Conservation (phyloP, 1,140 invertebrate species). For the Cephus cinctus region DNA sequence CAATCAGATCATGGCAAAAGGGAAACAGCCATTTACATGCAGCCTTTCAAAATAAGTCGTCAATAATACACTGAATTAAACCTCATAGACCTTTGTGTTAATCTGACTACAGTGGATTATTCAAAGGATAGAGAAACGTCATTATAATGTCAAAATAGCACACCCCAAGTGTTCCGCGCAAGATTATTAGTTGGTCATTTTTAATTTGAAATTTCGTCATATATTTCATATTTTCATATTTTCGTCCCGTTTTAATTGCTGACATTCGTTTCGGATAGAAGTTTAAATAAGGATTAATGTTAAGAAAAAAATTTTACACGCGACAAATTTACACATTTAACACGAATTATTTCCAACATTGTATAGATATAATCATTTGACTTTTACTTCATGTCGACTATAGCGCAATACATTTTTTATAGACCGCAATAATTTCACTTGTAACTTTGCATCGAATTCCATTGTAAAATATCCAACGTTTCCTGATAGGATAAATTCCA, state of each 20-base stretch:
- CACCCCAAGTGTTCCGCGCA: not conserved
- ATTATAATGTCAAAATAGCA: not conserved
- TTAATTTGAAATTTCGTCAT: not conserved
- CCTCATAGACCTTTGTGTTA: slow-evolving; percentile 4
- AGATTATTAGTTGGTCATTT: not conserved
- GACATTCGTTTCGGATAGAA: not conserved
- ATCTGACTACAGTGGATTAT: not conserved
- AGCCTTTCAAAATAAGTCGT: slow-evolving; percentile 2
- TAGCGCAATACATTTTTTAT: no score
- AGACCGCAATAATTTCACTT: no score
- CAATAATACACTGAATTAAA: not conserved
- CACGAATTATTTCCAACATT: not conserved
- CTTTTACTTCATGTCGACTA: not conserved
- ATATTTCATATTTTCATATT: not conserved
- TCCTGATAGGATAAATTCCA: no score
- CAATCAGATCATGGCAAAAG: slow-evolving; percentile 3
- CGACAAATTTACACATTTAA: not conserved
- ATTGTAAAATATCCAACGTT: no score
- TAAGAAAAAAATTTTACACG: not conserved
- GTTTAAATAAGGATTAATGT: not conserved
- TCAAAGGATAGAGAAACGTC: slow-evolving; percentile 3
- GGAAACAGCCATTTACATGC: not conserved
- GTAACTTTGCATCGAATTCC: no score
- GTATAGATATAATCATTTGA: not conserved
- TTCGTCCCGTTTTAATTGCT: not conserved